phyloP scores from a whole-genome alignment of 2,113 vertebrate genomes.

The Ailuropoda melanoleuca region DNA sequence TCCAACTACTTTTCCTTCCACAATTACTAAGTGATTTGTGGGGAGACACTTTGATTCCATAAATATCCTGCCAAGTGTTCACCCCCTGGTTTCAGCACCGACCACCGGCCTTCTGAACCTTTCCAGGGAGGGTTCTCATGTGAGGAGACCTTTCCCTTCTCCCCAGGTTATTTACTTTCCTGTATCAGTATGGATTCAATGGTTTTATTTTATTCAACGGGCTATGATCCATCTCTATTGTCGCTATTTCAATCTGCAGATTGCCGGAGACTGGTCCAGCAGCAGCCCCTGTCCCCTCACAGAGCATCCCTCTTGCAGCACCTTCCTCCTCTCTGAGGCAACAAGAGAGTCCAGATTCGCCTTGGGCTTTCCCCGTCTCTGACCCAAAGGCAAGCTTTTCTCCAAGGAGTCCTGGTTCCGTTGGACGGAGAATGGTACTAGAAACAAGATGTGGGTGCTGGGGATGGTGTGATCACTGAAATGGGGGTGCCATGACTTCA shows the following conservation, averaged over 20 bases:
- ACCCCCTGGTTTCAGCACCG: neutral
- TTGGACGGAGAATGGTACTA: neutral
- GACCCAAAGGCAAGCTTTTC: neutral
- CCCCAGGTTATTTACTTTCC: neutral
- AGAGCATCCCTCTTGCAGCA: no score
- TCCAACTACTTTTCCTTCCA: no score
- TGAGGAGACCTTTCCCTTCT: neutral
- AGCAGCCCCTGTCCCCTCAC: neutral
- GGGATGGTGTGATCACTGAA: no score
- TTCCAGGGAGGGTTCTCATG: neutral
- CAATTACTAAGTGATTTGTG: neutral
- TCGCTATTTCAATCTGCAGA: neutral
- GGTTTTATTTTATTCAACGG: neutral
- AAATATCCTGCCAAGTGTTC: neutral
- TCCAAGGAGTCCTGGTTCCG: neutral
- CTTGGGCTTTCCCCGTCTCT: neutral
- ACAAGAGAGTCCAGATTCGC: fast-evolving
- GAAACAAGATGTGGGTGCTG: no score
- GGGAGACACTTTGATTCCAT: neutral
- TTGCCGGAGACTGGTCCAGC: neutral
- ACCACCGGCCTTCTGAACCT: fast-evolving
- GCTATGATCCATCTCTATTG: fast-evolving
- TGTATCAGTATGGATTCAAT: fast-evolving
- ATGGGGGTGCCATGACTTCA: neutral
- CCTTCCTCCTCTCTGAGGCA: no score